phyloP scores from a whole-genome alignment of 2,888 invertebrate genomes.

The Xylota segnis region DNA sequence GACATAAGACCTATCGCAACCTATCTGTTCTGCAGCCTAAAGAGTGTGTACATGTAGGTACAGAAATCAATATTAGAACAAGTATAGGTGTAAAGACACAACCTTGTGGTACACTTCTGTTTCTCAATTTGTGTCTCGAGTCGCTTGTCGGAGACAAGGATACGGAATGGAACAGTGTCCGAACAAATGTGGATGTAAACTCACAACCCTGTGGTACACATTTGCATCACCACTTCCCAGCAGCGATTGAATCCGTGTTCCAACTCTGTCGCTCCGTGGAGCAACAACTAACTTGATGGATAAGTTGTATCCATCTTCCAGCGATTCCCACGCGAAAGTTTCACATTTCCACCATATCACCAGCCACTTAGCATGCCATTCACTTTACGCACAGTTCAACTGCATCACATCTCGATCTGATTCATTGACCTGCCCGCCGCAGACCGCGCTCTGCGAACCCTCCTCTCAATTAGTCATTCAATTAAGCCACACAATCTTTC shows the following conservation, averaged over 20 bases:
- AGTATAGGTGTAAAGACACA: no score
- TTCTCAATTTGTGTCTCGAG: no score
- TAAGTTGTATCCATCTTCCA: neutral
- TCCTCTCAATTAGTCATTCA: constrained; percentile 69
- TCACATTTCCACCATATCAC: constrained; percentile 16
- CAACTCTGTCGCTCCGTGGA: neutral
- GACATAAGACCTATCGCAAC: no score
- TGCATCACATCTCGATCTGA: constrained; percentile 51
- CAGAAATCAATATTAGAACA: no score
- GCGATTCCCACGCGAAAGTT: constrained; percentile 38
- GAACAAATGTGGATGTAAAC: neutral
- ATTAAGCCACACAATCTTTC: constrained; percentile 40
- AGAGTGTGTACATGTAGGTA: no score
- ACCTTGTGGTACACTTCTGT: no score
- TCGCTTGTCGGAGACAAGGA: no score
- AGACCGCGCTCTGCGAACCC: constrained; percentile 1
- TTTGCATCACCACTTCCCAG: no score
- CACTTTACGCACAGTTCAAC: constrained; percentile 31
- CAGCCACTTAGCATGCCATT: constrained; percentile 53
- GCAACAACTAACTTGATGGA: neutral
- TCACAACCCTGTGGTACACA: neutral
- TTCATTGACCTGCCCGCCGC: constrained; percentile 54
- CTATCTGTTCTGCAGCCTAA: no score
- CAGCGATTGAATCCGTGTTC: no score
- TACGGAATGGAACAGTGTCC: no score